Conservation (phyloP, 2,113 vertebrate genomes). For the Cinclus cinclus region DNA sequence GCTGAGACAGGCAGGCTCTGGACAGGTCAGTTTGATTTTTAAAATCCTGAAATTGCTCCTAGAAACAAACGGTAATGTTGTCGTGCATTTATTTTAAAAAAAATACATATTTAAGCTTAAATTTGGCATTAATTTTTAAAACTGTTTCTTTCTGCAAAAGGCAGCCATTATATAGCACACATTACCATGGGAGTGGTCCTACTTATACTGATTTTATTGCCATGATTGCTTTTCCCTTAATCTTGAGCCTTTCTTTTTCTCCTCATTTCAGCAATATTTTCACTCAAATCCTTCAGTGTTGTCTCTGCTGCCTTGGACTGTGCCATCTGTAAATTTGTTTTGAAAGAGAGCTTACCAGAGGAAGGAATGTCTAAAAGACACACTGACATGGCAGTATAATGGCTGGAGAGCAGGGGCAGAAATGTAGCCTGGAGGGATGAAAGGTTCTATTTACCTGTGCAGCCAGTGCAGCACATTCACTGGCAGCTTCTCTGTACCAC, state of each 20-base stretch:
- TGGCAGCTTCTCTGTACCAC: not conserved
- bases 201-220: not conserved
- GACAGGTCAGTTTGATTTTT: not conserved
- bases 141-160: not conserved
- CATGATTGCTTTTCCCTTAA: rapidly evolving
- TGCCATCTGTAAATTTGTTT: not conserved
- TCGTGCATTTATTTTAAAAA: not conserved
- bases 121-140: not conserved
- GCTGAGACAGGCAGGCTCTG: not conserved
- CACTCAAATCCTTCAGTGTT: not conserved
- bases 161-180: not conserved
- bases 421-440: not conserved
- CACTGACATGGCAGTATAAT: not conserved
- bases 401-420: not conserved
- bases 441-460: not conserved
- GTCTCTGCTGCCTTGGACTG: not conserved
- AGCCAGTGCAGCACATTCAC: not conserved
- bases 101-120: not conserved
- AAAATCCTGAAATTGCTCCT: not conserved
- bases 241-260: not conserved
- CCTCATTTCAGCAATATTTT: not conserved
- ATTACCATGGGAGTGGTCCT: not conserved
- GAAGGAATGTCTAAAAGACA: not conserved
- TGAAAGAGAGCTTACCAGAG: not conserved
- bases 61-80: not conserved